Evolutionary conservation across 2,888 invertebrate species (phyloP).

Genomic region (Heliconius ethilla): DNA sequence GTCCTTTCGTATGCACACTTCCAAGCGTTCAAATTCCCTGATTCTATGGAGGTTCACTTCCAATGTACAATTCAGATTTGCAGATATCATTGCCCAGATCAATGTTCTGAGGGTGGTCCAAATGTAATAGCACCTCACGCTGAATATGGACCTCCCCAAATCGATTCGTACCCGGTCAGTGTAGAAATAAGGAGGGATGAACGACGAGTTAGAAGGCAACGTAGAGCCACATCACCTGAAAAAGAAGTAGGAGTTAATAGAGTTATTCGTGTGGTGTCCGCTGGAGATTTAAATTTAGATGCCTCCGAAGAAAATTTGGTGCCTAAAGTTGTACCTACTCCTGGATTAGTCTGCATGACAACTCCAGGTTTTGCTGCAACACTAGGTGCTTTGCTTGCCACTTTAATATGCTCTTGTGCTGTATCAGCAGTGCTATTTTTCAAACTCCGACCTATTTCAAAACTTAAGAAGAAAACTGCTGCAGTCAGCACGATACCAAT

Average conservation of each 20-base stretch:
- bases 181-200: constrained; percentile 88
- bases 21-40: constrained; percentile 97
- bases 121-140: constrained; percentile 80
- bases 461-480: constrained; percentile 80
- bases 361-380: constrained; percentile 96
- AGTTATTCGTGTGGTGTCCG: constrained; percentile 94
- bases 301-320: constrained; percentile 85
- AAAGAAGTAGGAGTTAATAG: constrained; percentile 94
- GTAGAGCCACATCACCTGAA: constrained; percentile 84
- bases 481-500: constrained; percentile 74
- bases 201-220: constrained; percentile 85
- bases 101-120: constrained; percentile 87
- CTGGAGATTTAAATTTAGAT: constrained; percentile 92
- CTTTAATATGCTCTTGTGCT: constrained; percentile 91
- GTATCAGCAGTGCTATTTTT: constrained; percentile 93
- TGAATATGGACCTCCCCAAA: constrained; percentile 88
- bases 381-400: constrained; percentile 90
- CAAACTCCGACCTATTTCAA: constrained; percentile 87
- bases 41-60: constrained; percentile 98
- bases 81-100: constrained; percentile 95
- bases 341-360: constrained; percentile 94
- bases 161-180: constrained; percentile 79
- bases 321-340: constrained; percentile 84
- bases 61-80: constrained; percentile 97
- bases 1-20: constrained; percentile 96